These are phyloP conservation scores for Dromococcyx pavoninus DNA, from an alignment of 2,797 vertebrate genomes.

Conservation along the genomic window DNA sequence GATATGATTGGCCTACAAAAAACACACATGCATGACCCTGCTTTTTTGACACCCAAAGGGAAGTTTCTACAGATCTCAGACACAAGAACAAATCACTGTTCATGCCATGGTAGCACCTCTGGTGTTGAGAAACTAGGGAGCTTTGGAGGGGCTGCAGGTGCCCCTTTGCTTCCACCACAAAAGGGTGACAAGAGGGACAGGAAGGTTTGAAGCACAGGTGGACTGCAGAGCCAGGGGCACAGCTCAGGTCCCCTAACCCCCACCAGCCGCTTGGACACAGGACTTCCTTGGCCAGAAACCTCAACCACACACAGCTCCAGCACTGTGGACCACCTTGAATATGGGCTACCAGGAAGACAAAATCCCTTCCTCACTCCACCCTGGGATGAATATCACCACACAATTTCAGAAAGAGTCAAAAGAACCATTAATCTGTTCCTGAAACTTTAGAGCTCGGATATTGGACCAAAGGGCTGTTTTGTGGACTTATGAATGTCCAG, in stretches of 20 bases:
- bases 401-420: neutral
- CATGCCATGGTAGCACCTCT: neutral
- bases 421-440: neutral
- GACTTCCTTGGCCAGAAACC: neutral
- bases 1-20: neutral
- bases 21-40: neutral
- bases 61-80: neutral
- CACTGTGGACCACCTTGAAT: rapidly evolving
- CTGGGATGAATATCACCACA: neutral
- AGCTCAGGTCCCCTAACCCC: neutral
- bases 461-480: neutral
- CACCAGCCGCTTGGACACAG: rapidly evolving
- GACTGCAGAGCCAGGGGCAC: neutral
- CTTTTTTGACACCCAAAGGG: neutral
- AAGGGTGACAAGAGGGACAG: neutral
- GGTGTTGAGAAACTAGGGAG: rapidly evolving
- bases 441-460: neutral
- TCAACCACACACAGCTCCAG: rapidly evolving
- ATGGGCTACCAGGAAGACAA: neutral
- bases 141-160: neutral
- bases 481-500: neutral
- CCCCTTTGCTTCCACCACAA: neutral
- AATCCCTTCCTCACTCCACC: neutral
- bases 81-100: neutral
- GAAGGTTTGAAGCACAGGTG: neutral